These are phyloP conservation scores for Cirrhinus molitorella DNA, from an alignment of 2,797 vertebrate genomes.

Conservation along the genomic window DNA sequence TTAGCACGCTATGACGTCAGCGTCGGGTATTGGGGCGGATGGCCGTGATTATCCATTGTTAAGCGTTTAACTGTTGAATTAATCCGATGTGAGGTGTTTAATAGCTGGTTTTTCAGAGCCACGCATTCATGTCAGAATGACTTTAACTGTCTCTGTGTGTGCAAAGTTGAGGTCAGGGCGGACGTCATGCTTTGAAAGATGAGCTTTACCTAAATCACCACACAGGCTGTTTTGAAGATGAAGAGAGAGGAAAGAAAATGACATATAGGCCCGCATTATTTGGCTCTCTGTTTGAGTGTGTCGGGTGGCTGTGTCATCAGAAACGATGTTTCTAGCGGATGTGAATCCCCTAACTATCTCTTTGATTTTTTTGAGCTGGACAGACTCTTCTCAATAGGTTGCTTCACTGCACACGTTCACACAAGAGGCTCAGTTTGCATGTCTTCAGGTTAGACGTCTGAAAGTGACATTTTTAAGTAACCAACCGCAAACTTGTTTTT, in stretches of 20 bases:
- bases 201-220: conserved; percentile 27
- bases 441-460: neutral
- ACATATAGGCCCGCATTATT: conserved; percentile 33
- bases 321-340: conserved; percentile 33
- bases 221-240: conserved; percentile 31
- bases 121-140: neutral
- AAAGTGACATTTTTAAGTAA: neutral
- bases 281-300: conserved; percentile 45
- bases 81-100: neutral
- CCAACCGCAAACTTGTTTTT: neutral
- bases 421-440: neutral
- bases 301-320: conserved; percentile 29
- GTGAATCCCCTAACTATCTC: conserved; percentile 80
- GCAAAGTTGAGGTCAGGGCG: conserved; percentile 35
- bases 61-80: neutral
- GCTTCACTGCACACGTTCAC: too few relatives aligned
- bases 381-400: conserved; percentile 82
- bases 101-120: neutral
- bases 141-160: neutral
- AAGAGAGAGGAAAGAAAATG: conserved; percentile 31
- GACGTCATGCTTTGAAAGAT: conserved; percentile 1
- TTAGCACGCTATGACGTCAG: neutral
- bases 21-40: neutral
- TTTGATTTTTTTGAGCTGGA: conserved; percentile 78
- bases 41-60: neutral